A percentile compares a stretch with the other conserved stretches of the same genome.
Evolutionary conservation across 2,888 invertebrate genomes (phyloP).

Genomic region (Myopa tessellatipennis): DNA sequence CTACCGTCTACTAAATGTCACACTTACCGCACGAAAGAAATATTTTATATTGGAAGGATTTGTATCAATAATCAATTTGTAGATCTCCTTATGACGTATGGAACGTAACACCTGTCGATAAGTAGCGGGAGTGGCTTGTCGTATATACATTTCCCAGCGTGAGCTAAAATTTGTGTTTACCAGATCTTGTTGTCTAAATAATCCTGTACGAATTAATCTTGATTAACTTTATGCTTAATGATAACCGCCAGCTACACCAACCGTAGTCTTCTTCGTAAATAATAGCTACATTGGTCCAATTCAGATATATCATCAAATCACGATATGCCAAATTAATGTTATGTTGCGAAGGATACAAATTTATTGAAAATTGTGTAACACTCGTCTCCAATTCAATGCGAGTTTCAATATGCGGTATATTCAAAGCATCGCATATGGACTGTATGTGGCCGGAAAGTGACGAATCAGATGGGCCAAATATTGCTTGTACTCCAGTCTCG

Average conservation of each 20-base stretch:
- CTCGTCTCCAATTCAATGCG: conserved; percentile 74
- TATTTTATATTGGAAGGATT: conserved; percentile 83
- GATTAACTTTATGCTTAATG: background rate
- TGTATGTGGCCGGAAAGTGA: conserved; percentile 85
- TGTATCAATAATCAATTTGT: conserved; percentile 89
- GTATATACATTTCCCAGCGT: conserved; percentile 80
- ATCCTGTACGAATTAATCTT: conserved; percentile 69
- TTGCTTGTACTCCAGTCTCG: conserved; percentile 80
- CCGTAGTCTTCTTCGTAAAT: conserved; percentile 94
- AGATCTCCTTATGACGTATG: conserved; percentile 86
- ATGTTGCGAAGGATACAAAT: conserved; percentile 86
- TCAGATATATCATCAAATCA: conserved; percentile 87
- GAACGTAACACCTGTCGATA: conserved; percentile 75
- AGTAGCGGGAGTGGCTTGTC: conserved; percentile 77
- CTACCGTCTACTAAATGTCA: background rate
- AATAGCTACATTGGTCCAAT: conserved; percentile 93
- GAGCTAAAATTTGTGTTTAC: conserved; percentile 74
- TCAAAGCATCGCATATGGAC: conserved; percentile 88
- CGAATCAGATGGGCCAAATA: conserved; percentile 82
- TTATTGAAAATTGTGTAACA: conserved; percentile 80
- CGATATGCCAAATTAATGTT: conserved; percentile 85
- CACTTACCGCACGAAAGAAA: conserved; percentile 88
- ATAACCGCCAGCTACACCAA: conserved; percentile 65
- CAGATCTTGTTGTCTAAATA: conserved; percentile 87
- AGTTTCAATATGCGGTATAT: conserved; percentile 90